These are phyloP conservation scores for Kuschelorhynchus macadamiae DNA, from an alignment of 2,888 invertebrate genomes.

Conservation along the genomic window DNA sequence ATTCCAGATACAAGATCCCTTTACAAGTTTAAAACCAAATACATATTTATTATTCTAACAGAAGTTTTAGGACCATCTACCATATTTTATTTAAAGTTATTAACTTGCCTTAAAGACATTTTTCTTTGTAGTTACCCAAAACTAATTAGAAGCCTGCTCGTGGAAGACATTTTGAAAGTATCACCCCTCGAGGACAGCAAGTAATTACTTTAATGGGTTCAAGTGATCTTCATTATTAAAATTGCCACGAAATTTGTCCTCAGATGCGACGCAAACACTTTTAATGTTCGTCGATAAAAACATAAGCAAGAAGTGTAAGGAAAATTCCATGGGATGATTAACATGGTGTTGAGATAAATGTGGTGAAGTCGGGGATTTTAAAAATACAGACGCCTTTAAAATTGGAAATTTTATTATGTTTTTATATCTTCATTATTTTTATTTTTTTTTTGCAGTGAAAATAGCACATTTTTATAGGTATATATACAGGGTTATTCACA, in stretches of 20 bases:
- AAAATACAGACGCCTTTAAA: background rate
- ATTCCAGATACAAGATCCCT: no score
- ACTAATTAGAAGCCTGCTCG: slow-evolving; percentile 20
- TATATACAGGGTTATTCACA: no score
- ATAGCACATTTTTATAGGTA: background rate
- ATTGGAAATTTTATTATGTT: background rate
- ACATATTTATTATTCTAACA: no score
- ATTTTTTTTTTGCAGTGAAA: background rate
- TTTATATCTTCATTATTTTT: background rate
- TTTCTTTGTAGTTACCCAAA: slow-evolving; percentile 10
- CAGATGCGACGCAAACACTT: slow-evolving; percentile 17
- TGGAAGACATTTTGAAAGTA: slow-evolving; percentile 4
- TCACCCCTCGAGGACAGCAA: background rate
- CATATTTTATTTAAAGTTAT: background rate
- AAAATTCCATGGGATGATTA: background rate
- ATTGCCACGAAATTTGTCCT: slow-evolving; percentile 18
- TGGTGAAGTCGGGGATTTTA: background rate
- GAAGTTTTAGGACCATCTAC: no score
- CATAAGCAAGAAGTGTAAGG: slow-evolving; percentile 5
- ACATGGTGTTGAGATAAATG: background rate
- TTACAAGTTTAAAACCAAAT: no score
- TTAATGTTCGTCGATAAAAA: slow-evolving; percentile 10
- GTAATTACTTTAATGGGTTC: slow-evolving; percentile 17
- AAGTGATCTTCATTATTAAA: slow-evolving; percentile 22
- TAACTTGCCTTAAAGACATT: background rate